Evolutionary conservation across 1,140 invertebrate genomes (phyloP), one percentile per base, ranked within the genome.

Genomic region (Maconellicoccus hirsutus): DNA sequence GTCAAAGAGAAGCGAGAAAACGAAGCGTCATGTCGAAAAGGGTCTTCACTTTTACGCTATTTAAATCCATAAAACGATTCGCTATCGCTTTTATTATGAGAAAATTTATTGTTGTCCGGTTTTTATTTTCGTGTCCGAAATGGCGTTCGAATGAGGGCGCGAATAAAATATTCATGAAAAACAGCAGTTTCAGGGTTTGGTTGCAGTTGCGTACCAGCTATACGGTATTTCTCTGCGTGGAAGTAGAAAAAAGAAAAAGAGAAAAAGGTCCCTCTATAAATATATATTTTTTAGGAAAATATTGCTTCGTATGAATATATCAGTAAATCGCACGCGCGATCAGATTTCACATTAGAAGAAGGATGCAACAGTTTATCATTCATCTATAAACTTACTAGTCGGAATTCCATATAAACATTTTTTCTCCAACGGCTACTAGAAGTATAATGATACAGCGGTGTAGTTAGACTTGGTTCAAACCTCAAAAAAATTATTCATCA

Each of bases 81-180:
- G 42, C 42, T 52, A 52, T 52, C 42, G 42, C 16, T 52, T 52
- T 52, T 52, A 52, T 52, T 52, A 19, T 52, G 42, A 52, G 42
- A 52, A 52, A 52, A 52, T 52, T 52, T 52, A 52, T 52, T 19
- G 42, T 52, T 19, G 42, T 52, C 42, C 42, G 42, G 42, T 52
- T 52, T 52, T 52, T 52, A 52, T 52, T 52, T 52, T 52, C 42
- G 42, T 52, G 42, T 52, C 42, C 42, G 42, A 52, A 52, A 52
- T 19, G 42, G 12, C 42, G 42, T 52, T 52, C 42, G 42, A 52
- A 52, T 52, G n/a, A 52, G 42, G n/a, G 42, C 42, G 42, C 42
- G 42, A 52, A 52, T 52, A 52, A 52, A 52, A 52, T 52, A 52
- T 52, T 52, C 42, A 52, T 52, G 42, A 52, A 52, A 52, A 52